A percentile compares a stretch with the other conserved stretches of the same genome.
phyloP scores from a whole-genome alignment of 2,888 invertebrate genomes.

The Acanthosepion esculentum region DNA sequence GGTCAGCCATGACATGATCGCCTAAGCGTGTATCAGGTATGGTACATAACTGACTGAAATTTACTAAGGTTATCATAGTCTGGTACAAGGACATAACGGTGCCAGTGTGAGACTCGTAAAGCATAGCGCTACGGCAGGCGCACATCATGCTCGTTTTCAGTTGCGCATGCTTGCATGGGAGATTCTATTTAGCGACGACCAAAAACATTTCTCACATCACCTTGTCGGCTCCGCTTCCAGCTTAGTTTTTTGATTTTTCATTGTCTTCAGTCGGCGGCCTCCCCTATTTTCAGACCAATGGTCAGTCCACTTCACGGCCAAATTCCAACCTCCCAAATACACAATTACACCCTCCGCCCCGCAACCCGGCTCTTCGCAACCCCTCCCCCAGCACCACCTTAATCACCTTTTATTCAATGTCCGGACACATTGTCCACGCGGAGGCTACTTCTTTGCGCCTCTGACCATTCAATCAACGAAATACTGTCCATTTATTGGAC shows the following conservation, averaged over 20 bases:
- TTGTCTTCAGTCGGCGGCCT: neutral
- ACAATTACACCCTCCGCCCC: neutral
- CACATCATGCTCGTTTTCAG: no score
- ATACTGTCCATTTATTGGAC: neutral
- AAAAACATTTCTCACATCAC: neutral
- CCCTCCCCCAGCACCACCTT: neutral
- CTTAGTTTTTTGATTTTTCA: neutral
- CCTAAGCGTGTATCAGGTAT: no score
- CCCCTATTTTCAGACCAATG: neutral
- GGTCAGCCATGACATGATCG: no score
- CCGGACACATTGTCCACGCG: neutral
- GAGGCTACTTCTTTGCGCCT: neutral
- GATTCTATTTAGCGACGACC: neutral
- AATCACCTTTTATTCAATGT: slow-evolving; percentile 13
- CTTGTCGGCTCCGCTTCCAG: neutral
- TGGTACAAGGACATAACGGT: no score
- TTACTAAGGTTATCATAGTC: no score
- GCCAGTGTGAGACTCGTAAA: no score
- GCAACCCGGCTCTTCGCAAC: neutral
- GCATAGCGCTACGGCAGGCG: no score
- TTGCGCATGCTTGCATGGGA: neutral
- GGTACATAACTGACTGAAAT: no score
- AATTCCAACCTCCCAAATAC: neutral
- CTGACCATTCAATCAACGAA: slow-evolving; percentile 4
- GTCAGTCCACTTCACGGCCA: neutral